Evolutionary conservation across 1,140 invertebrate genomes (phyloP).

Genomic region (Lineus longissimus): DNA sequence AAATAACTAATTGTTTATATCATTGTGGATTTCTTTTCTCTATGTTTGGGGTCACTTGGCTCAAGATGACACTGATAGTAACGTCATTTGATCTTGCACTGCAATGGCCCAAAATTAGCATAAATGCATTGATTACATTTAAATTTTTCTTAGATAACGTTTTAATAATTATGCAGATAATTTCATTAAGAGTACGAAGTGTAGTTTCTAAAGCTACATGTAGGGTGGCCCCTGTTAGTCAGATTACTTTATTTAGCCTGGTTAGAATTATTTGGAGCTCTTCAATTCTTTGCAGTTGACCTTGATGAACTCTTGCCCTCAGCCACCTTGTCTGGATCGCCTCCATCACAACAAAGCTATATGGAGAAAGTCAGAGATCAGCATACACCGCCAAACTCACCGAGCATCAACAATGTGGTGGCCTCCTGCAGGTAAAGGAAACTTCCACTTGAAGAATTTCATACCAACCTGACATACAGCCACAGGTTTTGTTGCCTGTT

Average conservation of each 20-base stretch:
- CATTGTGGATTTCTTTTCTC: too few species aligned
- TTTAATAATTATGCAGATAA: background rate
- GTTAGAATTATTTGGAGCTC: too few species aligned
- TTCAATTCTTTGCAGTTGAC: conserved; percentile 76
- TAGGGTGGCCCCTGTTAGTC: too few species aligned
- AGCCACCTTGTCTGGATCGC: conserved; percentile 53
- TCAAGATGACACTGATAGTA: too few species aligned
- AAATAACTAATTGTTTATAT: too few species aligned
- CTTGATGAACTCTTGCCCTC: conserved; percentile 62
- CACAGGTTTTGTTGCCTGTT: conserved; percentile 21
- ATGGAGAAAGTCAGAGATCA: conserved; percentile 50
- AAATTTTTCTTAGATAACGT: background rate
- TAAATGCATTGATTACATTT: background rate
- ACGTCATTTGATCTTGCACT: too few species aligned
- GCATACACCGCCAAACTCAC: conserved; percentile 58
- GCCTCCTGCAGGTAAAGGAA: conserved; percentile 21
- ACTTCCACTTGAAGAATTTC: conserved; percentile 8
- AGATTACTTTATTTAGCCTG: too few species aligned
- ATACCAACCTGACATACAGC: too few species aligned
- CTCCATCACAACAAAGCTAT: conserved; percentile 55
- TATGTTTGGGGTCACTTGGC: too few species aligned
- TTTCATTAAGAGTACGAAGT: conserved; percentile 55
- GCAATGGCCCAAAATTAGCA: too few species aligned
- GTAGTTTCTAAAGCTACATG: too few species aligned
- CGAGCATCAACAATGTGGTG: conserved; percentile 49